Evolutionary conservation across 2,113 vertebrate species (phyloP), one percentile per base, ranked within the genome.

Genomic region (Rhodinocichla rosea): DNA sequence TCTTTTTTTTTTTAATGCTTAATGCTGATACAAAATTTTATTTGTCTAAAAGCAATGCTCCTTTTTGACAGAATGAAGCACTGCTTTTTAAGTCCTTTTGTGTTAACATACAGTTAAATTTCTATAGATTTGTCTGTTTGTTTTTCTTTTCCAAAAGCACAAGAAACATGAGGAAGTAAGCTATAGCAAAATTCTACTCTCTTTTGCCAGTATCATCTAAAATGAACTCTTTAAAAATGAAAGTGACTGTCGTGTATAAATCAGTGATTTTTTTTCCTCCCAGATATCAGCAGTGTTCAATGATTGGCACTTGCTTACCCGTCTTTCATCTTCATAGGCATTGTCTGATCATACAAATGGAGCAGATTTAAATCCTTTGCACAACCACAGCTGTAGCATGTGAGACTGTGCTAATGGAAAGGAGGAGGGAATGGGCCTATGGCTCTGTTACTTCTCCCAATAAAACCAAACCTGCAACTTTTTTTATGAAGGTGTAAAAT

Each of bases 401-500:
- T 59, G n/a, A 74, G 59, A 37, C 63, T 74, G 35, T 68, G 60
- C 67, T 80, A 55, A 86, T 60, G 59, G 90, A 49, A 50, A 47
- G 56, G 59, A 93, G 82, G 88, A 86, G 33, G 64, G 42, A 83
- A 62, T 28, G 39, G 55, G 27, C 33, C 71, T 74, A 45, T 26
- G 47, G 28, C 27, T 79, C 62, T 81, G 27, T 70, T 70, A 64
- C 83, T 89, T 78, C 71, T 89, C 71, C 50, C 64, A 53, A 0
- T 59, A 75, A 94, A 86, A 64, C 30, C 76, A 86, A 85, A 83
- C 83, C 32, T 90, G 76, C 79, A 80, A 81, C 68, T 93, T 86
- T 67, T 67, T 90, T 35, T 86, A 40, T 68, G 79, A 68, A 88
- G 68, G 79, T 62, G 55, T 94, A 80, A 91, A 94, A 86, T 67